These are phyloP conservation scores for Intellagama lesueurii DNA, from an alignment of 2,797 vertebrate species.

Conservation along the genomic window DNA sequence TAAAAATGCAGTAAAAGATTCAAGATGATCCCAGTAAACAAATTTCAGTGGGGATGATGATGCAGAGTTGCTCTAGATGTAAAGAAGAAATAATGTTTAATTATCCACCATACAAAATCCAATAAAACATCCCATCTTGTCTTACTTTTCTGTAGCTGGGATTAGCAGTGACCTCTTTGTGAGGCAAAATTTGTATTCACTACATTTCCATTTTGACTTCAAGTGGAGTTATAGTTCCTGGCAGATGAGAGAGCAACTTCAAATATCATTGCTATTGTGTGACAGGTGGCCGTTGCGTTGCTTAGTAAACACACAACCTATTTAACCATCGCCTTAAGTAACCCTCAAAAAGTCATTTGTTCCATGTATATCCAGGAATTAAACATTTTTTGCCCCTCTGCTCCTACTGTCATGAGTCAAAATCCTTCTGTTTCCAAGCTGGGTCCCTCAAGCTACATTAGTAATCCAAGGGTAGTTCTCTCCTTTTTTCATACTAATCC, in stretches of 20 bases:
- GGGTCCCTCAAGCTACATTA: conserved; percentile 23
- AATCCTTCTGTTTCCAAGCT: conserved; percentile 52
- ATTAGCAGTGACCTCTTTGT: conserved; percentile 68
- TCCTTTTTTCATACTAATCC: conserved; percentile 36
- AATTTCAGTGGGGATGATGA: conserved; percentile 67
- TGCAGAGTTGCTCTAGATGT: conserved; percentile 64
- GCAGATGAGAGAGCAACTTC: conserved; percentile 67
- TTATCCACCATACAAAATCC: conserved; percentile 73
- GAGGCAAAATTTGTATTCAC: conserved; percentile 68
- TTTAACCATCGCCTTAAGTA: conserved; percentile 68
- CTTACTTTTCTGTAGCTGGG: conserved; percentile 66
- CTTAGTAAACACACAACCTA: conserved; percentile 62
- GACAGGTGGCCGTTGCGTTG: conserved; percentile 72
- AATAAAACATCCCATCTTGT: conserved; percentile 70
- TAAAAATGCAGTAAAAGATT: conserved; percentile 67
- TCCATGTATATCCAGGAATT: conserved; percentile 53
- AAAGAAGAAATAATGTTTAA: conserved; percentile 75
- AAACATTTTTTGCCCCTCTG: conserved; percentile 60
- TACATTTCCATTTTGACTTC: conserved; percentile 70
- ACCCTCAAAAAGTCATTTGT: conserved; percentile 70
- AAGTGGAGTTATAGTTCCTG: conserved; percentile 72
- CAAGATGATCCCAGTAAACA: conserved; percentile 65
- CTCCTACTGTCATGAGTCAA: conserved; percentile 58
- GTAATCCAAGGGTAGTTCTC: background rate
- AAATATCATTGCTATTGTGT: conserved; percentile 67